Conservation (phyloP, 2,797 vertebrate species). For the Gallirallus australis region DNA sequence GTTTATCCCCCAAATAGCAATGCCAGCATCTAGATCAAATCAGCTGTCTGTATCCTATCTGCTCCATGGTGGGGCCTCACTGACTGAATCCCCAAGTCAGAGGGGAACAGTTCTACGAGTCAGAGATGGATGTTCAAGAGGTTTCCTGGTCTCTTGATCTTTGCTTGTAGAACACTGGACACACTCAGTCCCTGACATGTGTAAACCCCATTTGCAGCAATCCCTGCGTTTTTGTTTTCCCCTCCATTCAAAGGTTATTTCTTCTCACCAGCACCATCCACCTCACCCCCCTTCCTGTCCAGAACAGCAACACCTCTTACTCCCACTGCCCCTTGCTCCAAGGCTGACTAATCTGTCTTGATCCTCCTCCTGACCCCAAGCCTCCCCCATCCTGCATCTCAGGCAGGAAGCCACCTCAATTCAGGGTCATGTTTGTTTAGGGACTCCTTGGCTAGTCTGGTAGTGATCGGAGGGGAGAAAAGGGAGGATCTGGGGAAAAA, state of each 20-base stretch:
- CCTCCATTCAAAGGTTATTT: neutral
- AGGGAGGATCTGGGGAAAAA: neutral
- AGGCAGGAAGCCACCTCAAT: slow-evolving; percentile 16
- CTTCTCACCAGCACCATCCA: neutral
- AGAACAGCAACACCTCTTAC: neutral
- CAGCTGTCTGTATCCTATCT: slow-evolving; percentile 10
- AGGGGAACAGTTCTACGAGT: too few species aligned
- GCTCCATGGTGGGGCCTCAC: neutral
- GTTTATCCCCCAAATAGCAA: neutral
- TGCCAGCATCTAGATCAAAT: neutral
- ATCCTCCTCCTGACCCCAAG: slow-evolving; percentile 14
- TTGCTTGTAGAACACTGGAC: neutral
- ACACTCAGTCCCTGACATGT: neutral
- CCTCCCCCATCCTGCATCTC: slow-evolving; percentile 12
- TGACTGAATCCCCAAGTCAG: neutral
- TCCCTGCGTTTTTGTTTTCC: neutral
- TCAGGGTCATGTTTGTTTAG: neutral
- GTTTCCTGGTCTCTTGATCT: neutral
- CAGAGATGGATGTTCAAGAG: neutral
- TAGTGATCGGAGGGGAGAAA: neutral
- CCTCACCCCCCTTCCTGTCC: neutral
- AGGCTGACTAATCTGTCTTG: slow-evolving; percentile 46
- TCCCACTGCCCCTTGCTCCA: neutral
- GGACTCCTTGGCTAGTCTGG: slow-evolving; percentile 26
- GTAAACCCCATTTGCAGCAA: neutral